These are phyloP conservation scores for Molossus molossus DNA, from an alignment of 2,797 vertebrate species.

Conservation along the genomic window DNA sequence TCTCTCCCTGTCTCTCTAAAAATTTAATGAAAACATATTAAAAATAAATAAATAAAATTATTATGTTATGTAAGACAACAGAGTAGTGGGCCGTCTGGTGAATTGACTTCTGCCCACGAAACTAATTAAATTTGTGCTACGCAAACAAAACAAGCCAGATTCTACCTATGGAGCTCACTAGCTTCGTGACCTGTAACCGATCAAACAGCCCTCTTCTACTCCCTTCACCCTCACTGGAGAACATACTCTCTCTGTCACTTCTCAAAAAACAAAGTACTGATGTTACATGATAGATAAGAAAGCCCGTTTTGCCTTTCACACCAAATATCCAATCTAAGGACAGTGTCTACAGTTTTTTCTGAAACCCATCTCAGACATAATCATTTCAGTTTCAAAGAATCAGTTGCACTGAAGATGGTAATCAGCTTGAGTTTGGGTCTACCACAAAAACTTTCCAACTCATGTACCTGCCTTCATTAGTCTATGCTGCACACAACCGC, in stretches of 20 bases:
- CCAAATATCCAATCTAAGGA: not conserved
- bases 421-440: not conserved
- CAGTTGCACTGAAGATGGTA: not conserved
- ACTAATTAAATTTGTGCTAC: constrained; percentile 30
- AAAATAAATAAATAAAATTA: too few species aligned
- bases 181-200: not conserved
- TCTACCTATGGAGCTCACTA: not conserved
- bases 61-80: not conserved
- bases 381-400: constrained; percentile 44
- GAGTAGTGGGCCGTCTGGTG: not conserved
- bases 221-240: not conserved
- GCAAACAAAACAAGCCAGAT: not conserved
- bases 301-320: not conserved
- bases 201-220: not conserved
- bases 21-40: too few species aligned
- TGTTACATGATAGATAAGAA: not conserved
- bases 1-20: too few species aligned
- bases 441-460: not conserved
- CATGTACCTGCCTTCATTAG: not conserved
- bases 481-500: not conserved
- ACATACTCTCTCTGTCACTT: not conserved
- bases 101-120: not conserved
- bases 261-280: not conserved
- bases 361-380: not conserved
- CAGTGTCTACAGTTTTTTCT: not conserved